Evolutionary conservation across 2,113 vertebrate species (phyloP).

Genomic region (Cyanoliseus patagonus): DNA sequence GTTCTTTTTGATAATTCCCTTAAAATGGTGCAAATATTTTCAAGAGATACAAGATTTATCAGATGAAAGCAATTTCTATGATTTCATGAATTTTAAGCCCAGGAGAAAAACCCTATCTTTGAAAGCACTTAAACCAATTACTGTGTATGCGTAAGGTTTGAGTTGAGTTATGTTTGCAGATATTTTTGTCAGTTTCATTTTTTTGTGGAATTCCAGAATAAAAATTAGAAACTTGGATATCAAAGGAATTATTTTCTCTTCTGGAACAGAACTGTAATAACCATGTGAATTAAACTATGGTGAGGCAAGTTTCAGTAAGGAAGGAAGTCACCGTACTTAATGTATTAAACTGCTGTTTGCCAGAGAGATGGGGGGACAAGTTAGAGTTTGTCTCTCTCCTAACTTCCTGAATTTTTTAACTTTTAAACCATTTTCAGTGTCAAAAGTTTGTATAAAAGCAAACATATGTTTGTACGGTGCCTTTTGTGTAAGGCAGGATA

Average conservation of each 20-base stretch:
- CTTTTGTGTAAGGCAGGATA: neutral
- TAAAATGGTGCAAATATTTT: neutral
- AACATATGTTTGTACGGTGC: neutral
- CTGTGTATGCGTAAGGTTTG: neutral
- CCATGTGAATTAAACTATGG: neutral
- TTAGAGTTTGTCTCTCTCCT: neutral
- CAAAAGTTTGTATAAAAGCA: neutral
- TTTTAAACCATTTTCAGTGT: neutral
- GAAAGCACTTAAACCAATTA: neutral
- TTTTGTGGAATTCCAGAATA: neutral
- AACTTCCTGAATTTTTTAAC: neutral
- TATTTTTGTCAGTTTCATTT: neutral
- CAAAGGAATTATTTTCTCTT: neutral
- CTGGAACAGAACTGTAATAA: neutral
- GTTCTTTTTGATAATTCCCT: neutral
- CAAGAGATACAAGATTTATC: neutral
- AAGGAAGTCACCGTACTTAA: neutral
- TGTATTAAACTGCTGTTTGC: neutral
- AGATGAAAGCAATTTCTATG: neutral
- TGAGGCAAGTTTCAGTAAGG: neutral
- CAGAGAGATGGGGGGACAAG: neutral
- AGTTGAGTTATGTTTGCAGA: neutral
- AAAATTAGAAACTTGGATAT: neutral
- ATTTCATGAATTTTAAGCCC: neutral
- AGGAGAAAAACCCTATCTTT: neutral